Percentiles rank a stretch among this genome's conserved stretches.
These are phyloP conservation scores for Ceratotherium simum DNA, from an alignment of 2,113 vertebrate genomes.

Conservation along the genomic window DNA sequence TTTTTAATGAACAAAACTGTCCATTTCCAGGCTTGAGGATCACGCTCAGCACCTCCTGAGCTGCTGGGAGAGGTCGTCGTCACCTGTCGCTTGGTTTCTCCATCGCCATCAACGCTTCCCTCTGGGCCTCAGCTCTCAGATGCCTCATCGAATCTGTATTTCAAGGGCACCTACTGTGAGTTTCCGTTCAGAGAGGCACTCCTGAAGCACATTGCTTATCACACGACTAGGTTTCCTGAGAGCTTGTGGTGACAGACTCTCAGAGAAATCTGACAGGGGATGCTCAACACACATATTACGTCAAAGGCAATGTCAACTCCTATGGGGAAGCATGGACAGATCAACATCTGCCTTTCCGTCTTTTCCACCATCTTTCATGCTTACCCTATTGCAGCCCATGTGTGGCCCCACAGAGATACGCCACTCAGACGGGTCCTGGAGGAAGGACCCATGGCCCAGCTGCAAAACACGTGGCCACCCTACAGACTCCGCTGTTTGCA, in stretches of 20 bases:
- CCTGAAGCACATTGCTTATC: not conserved
- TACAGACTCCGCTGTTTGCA: not conserved
- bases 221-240: not conserved
- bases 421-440: too few species aligned
- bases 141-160: too few species aligned
- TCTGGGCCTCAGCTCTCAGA: not conserved
- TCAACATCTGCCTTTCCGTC: too few species aligned
- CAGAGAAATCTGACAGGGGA: not conserved
- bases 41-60: accelerated
- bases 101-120: not conserved
- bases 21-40: not conserved
- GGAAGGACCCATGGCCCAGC: too few species aligned
- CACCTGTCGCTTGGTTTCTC: not conserved
- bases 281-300: too few species aligned
- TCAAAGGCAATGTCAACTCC: too few species aligned
- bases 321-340: too few species aligned
- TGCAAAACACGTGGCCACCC: not conserved
- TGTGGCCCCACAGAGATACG: not conserved
- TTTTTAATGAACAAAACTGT: not conserved
- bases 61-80: not conserved
- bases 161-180: too few species aligned
- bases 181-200: too few species aligned
- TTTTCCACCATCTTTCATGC: too few species aligned
- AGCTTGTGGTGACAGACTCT: not conserved
- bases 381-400: not conserved